Evolutionary conservation across 2,113 vertebrate genomes (phyloP).

Genomic region (Chunga burmeisteri): DNA sequence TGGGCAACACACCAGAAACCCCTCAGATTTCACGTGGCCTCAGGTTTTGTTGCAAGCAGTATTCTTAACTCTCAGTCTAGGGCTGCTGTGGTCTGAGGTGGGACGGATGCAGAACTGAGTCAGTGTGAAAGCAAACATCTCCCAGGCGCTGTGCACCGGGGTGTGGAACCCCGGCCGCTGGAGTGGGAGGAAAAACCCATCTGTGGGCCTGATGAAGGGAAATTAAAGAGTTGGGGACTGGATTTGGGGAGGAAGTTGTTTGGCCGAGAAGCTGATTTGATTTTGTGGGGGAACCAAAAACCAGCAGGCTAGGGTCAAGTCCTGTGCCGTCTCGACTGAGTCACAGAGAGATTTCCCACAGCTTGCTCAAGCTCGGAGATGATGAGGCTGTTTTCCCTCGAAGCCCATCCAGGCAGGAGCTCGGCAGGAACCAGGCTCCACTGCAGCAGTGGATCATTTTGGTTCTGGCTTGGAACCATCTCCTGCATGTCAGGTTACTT

Average conservation of each 20-base stretch:
- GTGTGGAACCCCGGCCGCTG: background rate
- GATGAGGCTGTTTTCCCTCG: background rate
- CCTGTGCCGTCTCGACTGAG: background rate
- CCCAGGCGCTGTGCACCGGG: accelerated
- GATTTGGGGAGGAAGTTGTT: constrained; percentile 4
- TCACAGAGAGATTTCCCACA: background rate
- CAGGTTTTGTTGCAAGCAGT: background rate
- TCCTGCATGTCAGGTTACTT: background rate
- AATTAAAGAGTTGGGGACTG: background rate
- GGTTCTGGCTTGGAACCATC: background rate
- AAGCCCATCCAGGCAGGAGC: background rate
- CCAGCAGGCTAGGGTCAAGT: background rate
- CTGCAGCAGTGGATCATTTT: background rate
- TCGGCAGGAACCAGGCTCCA: background rate
- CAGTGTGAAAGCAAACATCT: constrained; percentile 33
- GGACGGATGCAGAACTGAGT: background rate
- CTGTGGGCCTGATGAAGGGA: background rate
- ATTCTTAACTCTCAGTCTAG: background rate
- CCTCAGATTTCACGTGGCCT: background rate
- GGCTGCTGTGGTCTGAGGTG: background rate
- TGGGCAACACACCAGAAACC: background rate
- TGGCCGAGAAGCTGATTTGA: background rate
- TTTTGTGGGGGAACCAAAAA: constrained; percentile 13
- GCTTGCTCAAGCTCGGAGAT: background rate
- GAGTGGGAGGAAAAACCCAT: constrained; percentile 22